Base-by-base conservation (phyloP, 2,113 vertebrate species). In the Paramisgurnus dabryanus region DNA sequence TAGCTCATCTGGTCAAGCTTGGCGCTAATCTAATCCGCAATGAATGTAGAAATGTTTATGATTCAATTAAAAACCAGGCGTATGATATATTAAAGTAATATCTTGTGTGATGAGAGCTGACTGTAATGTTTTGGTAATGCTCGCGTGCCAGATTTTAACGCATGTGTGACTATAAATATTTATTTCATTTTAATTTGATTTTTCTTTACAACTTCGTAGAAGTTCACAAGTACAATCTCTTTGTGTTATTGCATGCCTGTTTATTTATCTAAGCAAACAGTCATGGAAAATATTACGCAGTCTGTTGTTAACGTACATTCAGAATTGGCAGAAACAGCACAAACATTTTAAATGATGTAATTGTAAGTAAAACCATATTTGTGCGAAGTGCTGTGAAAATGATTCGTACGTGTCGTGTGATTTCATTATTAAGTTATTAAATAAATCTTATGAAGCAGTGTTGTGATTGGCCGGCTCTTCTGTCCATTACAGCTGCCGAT, bases 401-500 rank as follows among this genome's bases (percentile, higher is more conserved):
- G 55, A n/a, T 58, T 18, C 18, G 17, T 6, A 58, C n/a, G 13
- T n/a, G 17, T 58, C 17, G 7, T n/a, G 55, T 18, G 2, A 17
- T 58, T 58, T 58, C 17, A 18, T n/a, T 57, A 17, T n/a, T 7
- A 34, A 34, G 27, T 34, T 34, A 34, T 34, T 57, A 6, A n/a
- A 57, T 3, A 7, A 58, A 58, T n/a, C 0, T 58, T 18, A 3
- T 63, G n/a, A 17, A 34, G 8, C 3, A 10, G 18, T 18, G 18
- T 15, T 41, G 15, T 66, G n/a, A 22, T 76, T 76, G 17, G 7
- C 6, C 2, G 53, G 22, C 39, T 88, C 86, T 77, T 67, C 83
- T 85, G 50, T 84, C 70, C 67, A 85, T 91, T 86, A 6, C 92
- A 99, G 97, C 94, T 99, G 76, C 93, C 96, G 82, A 95, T 93